Base-by-base conservation (phyloP, 2,888 invertebrate species). In the Dichetophora obliterata region DNA sequence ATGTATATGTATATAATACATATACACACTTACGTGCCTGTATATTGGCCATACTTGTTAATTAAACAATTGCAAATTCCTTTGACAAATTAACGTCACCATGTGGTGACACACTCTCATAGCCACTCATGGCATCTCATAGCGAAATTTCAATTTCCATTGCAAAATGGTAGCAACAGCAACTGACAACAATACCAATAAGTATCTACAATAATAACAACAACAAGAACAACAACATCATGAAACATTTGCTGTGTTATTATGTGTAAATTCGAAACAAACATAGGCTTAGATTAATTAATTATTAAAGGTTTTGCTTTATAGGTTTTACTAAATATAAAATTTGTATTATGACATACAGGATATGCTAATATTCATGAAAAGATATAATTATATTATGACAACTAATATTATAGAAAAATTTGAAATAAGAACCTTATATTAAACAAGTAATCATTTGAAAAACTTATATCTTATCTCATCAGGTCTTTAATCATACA, bases 51-150 rank as follows among this genome's bases (percentile, higher is more conserved):
- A 19, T 75, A 71, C 82, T 82, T 82, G 84, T 83, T 85, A 85
- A 82, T 85, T 83, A 81, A 83, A 82, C 83, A 83, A 83, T 84
- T 82, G 79, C 70, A 82, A 84, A 81, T 83, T 82, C 82, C 83
- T 85, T 84, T 85, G 83, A 84, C 81, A 83, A 85, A 84, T 84
- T 84, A 84, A 81, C 81, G 81, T 83, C 80, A 82, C 77, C 83
- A 80, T 80, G 82, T 81, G 78, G 69, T 79, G 82, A 82, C 81
- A 83, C 77, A 83, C 78, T 75, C 79, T 77, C 50, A 50, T 81
- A 77, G 80, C 82, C 80, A 77, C 43, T 43, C 43, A 43, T 43
- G 14, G 43, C 43, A 43, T 3, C 14, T 43, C 78, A 78, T 71
- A 74, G 52, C 54, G 65, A 50, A 74, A 74, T 66, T 74, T 65